phyloP scores from a whole-genome alignment of 2,113 vertebrate species.

The Scalopus aquaticus region DNA sequence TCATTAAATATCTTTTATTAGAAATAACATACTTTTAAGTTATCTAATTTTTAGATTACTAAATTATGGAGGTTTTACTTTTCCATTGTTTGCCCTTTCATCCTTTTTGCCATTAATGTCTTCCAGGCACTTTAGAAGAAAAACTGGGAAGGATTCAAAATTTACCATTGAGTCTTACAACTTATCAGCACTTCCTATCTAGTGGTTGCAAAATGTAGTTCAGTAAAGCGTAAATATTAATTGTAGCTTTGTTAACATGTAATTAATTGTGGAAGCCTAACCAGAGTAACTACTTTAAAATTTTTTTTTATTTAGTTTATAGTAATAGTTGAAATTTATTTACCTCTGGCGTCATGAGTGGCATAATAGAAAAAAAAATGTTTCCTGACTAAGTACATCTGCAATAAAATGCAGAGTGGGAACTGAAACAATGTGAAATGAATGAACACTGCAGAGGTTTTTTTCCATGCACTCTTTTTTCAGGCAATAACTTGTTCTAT shows the following conservation, averaged over 20 bases:
- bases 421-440: background rate
- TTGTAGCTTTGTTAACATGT: background rate
- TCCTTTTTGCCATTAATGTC: constrained; percentile 15
- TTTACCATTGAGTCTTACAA: background rate
- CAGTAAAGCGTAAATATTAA: background rate
- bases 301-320: constrained; percentile 13
- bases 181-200: background rate
- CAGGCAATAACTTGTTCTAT: background rate
- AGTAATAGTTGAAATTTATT: background rate
- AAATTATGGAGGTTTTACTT: background rate
- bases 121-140: background rate
- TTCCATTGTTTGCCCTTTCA: background rate
- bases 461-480: background rate
- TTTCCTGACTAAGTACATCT: background rate
- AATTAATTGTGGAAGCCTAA: background rate
- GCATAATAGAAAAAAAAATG: background rate
- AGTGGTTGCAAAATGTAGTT: background rate
- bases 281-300: background rate
- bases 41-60: background rate
- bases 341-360: background rate
- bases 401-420: background rate
- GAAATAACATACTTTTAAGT: background rate
- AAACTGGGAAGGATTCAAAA: background rate
- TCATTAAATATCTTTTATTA: background rate
- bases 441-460: background rate